These are phyloP conservation scores for Caenorhabditis briggsae DNA, from an alignment of 1,140 invertebrate species.

Conservation along the genomic window DNA sequence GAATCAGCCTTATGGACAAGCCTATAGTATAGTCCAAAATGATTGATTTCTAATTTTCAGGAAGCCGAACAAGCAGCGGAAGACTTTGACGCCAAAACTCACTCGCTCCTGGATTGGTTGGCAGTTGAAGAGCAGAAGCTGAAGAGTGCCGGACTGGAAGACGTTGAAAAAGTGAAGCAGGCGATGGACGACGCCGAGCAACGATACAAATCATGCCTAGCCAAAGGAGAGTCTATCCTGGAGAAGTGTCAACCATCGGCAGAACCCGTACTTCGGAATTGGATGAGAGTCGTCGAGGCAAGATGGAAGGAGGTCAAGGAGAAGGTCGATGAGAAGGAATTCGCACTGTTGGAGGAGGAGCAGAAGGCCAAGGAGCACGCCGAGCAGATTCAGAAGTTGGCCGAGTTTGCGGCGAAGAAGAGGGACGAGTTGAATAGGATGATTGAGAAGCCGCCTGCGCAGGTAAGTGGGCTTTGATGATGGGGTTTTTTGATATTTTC, in stretches of 20 bases:
- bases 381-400: slow-evolving; percentile 33
- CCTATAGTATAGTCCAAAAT: too few species aligned
- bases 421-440: slow-evolving; percentile 58
- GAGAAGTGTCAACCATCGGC: slow-evolving; percentile 58
- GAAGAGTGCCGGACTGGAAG: slow-evolving; percentile 60
- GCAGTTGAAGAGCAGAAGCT: slow-evolving; percentile 78
- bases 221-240: neutral
- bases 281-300: slow-evolving; percentile 59
- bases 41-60: neutral
- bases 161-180: slow-evolving; percentile 77
- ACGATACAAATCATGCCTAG: neutral
- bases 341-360: slow-evolving; percentile 56
- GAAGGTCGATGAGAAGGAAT: slow-evolving; percentile 51
- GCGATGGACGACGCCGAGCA: slow-evolving; percentile 74
- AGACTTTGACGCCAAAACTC: slow-evolving; percentile 79
- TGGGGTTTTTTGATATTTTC: too few species aligned
- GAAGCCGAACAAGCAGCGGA: slow-evolving; percentile 74
- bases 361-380: slow-evolving; percentile 52
- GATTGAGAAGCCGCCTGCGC: slow-evolving; percentile 38
- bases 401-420: slow-evolving; percentile 56
- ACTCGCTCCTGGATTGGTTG: slow-evolving; percentile 79
- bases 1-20: too few species aligned
- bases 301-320: slow-evolving; percentile 64
- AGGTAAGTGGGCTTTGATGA: neutral
- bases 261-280: slow-evolving; percentile 56